These are phyloP conservation scores for Bettongia penicillata DNA, from an alignment of 2,113 vertebrate species.

Conservation along the genomic window DNA sequence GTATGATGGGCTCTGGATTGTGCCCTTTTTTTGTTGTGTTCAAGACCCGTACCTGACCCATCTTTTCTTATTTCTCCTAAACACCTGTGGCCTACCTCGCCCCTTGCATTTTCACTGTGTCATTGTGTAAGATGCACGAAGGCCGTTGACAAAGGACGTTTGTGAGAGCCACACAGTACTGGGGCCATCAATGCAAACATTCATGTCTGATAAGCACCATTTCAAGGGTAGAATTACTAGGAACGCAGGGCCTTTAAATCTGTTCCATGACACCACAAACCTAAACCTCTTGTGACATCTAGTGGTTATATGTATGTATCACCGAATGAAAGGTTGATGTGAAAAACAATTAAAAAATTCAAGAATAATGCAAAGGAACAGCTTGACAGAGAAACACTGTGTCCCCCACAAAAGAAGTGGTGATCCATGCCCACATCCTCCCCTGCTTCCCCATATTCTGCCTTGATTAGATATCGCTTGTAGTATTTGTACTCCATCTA, in stretches of 20 bases:
- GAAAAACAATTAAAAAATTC: background rate
- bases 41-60: background rate
- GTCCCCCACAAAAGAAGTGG: background rate
- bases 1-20: background rate
- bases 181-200: background rate
- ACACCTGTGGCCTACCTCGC: background rate
- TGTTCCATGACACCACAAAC: background rate
- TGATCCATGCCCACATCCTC: background rate
- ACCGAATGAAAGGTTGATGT: background rate
- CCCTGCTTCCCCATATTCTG: background rate
- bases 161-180: background rate
- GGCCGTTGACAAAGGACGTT: background rate
- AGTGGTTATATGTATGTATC: background rate
- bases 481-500: background rate
- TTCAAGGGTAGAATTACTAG: background rate
- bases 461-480: background rate
- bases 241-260: background rate
- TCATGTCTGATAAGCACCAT: background rate
- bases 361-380: background rate
- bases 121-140: background rate
- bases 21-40: background rate
- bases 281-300: background rate
- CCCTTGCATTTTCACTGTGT: background rate
- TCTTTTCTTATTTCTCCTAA: background rate
- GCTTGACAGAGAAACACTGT: background rate